Conservation (phyloP, 2,888 invertebrate species). For the Andrena flavipes region DNA sequence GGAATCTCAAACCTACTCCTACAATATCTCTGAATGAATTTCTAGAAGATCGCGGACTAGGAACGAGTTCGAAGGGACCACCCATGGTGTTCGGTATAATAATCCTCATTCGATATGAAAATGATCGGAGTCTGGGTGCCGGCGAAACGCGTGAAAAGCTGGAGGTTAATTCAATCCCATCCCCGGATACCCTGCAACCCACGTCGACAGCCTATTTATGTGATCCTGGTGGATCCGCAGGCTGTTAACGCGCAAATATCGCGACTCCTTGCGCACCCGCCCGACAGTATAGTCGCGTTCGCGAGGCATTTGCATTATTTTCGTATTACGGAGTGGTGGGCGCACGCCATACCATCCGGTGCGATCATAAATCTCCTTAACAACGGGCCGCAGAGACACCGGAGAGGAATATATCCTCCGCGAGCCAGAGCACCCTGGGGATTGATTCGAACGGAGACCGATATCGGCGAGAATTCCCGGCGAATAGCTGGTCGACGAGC, state of each 20-base stretch:
- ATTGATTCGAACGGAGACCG: constrained; percentile 47
- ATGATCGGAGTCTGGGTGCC: no score
- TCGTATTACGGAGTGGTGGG: constrained; percentile 39
- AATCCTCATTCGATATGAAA: no score
- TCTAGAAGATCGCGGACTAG: no score
- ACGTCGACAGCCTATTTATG: neutral
- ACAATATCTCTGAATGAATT: no score
- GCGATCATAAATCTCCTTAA: constrained; percentile 43
- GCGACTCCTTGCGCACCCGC: neutral
- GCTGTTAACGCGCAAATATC: neutral
- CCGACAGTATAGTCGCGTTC: constrained; percentile 29
- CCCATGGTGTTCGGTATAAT: no score
- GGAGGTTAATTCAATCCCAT: neutral
- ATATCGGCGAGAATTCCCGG: constrained; percentile 39
- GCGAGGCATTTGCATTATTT: constrained; percentile 53
- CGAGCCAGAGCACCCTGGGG: constrained; percentile 28
- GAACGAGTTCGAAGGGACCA: no score
- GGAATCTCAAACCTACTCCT: no score
- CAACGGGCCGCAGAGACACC: constrained; percentile 37
- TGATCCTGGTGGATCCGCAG: neutral
- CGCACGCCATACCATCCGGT: neutral
- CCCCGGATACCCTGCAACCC: no score
- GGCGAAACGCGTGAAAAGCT: no score
- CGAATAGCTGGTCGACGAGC: constrained; percentile 14
- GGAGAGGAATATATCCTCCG: constrained; percentile 35